Percentiles rank a stretch among this genome's conserved stretches.
phyloP scores from a whole-genome alignment of 2,797 vertebrate genomes.

The Phrynocephalus vlangalii region DNA sequence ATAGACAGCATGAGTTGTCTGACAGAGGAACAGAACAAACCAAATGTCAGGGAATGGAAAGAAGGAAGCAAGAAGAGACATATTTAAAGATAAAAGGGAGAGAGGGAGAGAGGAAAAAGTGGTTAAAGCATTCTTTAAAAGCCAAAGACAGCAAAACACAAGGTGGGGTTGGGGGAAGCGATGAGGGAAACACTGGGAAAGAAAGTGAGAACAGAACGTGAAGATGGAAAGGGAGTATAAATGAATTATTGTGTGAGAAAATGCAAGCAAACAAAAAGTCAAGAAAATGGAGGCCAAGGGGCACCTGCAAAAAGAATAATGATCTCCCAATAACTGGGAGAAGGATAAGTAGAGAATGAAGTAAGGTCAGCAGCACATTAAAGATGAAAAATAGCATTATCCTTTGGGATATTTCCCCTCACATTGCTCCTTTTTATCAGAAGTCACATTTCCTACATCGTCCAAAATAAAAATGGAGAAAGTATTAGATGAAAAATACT shows the following conservation, averaged over 20 bases:
- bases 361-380: conserved; percentile 53
- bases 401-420: conserved; percentile 65
- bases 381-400: conserved; percentile 50
- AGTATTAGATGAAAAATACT: conserved; percentile 69
- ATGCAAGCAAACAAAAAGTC: conserved; percentile 46
- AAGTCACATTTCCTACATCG: conserved; percentile 52
- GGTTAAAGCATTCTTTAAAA: background rate
- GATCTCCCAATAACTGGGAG: conserved; percentile 53
- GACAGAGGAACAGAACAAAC: background rate
- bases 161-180: background rate
- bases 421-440: conserved; percentile 59
- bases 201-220: conserved; percentile 36
- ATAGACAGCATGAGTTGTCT: background rate
- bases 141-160: fast-evolving
- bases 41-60: background rate
- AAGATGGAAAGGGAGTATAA: conserved; percentile 30
- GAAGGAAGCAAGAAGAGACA: background rate
- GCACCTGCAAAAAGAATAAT: conserved; percentile 52
- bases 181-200: background rate
- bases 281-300: conserved; percentile 46
- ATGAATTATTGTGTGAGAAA: conserved; percentile 46
- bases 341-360: conserved; percentile 46
- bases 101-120: background rate
- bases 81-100: background rate
- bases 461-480: conserved; percentile 58